phyloP scores from a whole-genome alignment of 2,113 vertebrate species.

The Amazona guildingii region DNA sequence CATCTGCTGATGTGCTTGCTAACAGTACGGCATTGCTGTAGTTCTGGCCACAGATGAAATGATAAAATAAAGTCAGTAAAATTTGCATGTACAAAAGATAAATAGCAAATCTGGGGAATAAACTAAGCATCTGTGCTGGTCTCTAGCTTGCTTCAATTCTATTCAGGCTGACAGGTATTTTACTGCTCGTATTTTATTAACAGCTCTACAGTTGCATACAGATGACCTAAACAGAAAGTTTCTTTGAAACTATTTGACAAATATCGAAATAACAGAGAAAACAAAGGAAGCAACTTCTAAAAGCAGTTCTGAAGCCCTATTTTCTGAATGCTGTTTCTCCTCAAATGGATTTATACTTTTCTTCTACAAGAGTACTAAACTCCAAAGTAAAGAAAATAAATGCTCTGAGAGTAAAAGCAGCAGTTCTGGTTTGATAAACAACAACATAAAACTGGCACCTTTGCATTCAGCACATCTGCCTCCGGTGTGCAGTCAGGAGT shows the following conservation, averaged over 20 bases:
- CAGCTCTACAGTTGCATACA: not conserved
- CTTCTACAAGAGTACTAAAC: not conserved
- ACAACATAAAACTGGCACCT: not conserved
- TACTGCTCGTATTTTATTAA: not conserved
- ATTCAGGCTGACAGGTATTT: not conserved
- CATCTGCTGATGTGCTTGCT: not conserved
- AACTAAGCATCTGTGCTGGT: not conserved
- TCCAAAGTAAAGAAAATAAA: slow-evolving; percentile 6
- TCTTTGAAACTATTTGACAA: not conserved
- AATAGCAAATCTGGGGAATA: not conserved
- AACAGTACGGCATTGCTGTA: not conserved
- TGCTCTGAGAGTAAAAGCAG: not conserved
- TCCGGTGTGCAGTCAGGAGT: not conserved
- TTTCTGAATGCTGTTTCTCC: not conserved
- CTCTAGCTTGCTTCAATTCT: not conserved
- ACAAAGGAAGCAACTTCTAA: not conserved
- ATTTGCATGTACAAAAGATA: not conserved
- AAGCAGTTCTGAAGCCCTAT: not conserved
- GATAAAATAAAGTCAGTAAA: not conserved
- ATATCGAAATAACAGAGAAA: not conserved
- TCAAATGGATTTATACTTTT: not conserved
- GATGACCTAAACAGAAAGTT: not conserved
- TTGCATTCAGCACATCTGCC: slow-evolving; percentile 24
- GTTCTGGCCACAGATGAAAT: not conserved
- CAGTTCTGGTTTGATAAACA: not conserved